A percentile compares a stretch with the other conserved stretches of the same genome.
Evolutionary conservation across 2,113 vertebrate genomes (phyloP).

Genomic region (Sander vitreus): DNA sequence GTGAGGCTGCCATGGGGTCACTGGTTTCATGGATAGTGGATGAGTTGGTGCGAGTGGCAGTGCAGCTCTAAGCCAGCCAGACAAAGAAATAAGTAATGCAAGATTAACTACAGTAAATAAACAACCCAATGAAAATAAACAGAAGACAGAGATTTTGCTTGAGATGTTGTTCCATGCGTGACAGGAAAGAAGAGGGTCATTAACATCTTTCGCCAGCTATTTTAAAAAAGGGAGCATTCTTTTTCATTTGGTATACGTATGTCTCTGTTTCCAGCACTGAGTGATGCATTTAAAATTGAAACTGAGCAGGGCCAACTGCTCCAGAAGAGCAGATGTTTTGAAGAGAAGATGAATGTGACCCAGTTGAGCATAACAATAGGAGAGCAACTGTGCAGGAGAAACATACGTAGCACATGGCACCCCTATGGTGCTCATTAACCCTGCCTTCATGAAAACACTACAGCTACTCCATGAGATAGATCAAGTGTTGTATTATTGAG

Average conservation of each 20-base stretch:
- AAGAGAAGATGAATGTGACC: slow-evolving; percentile 33
- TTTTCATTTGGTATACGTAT: slow-evolving; percentile 1
- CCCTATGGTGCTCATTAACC: slow-evolving; percentile 58
- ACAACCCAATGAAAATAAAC: slow-evolving; percentile 52
- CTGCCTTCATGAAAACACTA: slow-evolving; percentile 36
- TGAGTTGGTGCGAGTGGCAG: slow-evolving; percentile 18
- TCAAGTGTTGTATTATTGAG: neutral
- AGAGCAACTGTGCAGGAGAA: slow-evolving; percentile 34
- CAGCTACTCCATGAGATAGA: neutral
- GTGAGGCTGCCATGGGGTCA: slow-evolving; percentile 43
- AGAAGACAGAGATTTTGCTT: slow-evolving; percentile 11
- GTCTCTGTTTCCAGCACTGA: slow-evolving; percentile 11
- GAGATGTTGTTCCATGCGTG: slow-evolving; percentile 27
- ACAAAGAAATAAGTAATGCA: slow-evolving; percentile 34
- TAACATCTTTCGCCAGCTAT: slow-evolving; percentile 8
- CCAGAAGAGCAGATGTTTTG: slow-evolving; percentile 1
- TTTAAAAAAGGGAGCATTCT: slow-evolving; percentile 3
- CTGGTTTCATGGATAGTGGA: slow-evolving; percentile 26
- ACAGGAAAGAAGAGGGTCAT: slow-evolving; percentile 23
- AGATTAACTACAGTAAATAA: slow-evolving; percentile 47
- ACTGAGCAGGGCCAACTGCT: neutral
- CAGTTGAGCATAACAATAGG: slow-evolving; percentile 32
- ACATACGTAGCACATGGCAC: slow-evolving; percentile 51
- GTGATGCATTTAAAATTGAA: slow-evolving; percentile 20
- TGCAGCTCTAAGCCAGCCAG: slow-evolving; percentile 32